Evolutionary conservation across 2,113 vertebrate species (phyloP).

Genomic region (Leptocoma aspasia): DNA sequence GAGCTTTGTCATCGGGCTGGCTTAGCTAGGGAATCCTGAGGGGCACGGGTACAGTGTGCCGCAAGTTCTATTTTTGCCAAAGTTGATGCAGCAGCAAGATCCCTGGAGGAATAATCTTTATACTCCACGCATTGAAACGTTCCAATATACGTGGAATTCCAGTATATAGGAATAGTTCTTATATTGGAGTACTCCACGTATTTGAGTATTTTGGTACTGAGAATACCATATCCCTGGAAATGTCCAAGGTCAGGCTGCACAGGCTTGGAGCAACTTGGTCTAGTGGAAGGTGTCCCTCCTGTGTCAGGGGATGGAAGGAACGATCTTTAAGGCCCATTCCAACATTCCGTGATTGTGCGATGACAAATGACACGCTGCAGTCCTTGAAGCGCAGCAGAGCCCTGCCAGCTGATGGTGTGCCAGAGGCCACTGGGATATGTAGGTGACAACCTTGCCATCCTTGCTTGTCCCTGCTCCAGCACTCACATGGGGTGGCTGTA

Average conservation of each 20-base stretch:
- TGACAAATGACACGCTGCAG: rapidly evolving
- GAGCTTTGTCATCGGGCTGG: background rate
- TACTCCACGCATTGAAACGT: background rate
- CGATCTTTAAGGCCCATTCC: background rate
- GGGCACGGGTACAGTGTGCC: background rate
- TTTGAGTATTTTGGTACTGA: background rate
- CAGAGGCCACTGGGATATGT: background rate
- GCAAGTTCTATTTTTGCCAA: background rate
- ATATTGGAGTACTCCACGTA: background rate
- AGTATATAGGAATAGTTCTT: background rate
- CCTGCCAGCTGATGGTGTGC: no score
- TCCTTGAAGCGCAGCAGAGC: background rate
- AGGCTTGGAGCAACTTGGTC: background rate
- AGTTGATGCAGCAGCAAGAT: background rate
- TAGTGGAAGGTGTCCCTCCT: background rate
- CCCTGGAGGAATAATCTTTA: background rate
- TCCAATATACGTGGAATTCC: background rate
- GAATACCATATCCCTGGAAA: background rate
- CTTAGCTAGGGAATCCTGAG: background rate
- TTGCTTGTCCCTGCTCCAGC: background rate
- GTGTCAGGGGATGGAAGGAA: background rate
- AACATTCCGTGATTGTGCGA: rapidly evolving
- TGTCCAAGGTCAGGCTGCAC: background rate
- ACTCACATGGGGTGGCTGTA: no score
- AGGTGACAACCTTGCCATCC: background rate